These are phyloP conservation scores for Drosophila siamana DNA, from an alignment of 2,888 invertebrate species.

Conservation along the genomic window DNA sequence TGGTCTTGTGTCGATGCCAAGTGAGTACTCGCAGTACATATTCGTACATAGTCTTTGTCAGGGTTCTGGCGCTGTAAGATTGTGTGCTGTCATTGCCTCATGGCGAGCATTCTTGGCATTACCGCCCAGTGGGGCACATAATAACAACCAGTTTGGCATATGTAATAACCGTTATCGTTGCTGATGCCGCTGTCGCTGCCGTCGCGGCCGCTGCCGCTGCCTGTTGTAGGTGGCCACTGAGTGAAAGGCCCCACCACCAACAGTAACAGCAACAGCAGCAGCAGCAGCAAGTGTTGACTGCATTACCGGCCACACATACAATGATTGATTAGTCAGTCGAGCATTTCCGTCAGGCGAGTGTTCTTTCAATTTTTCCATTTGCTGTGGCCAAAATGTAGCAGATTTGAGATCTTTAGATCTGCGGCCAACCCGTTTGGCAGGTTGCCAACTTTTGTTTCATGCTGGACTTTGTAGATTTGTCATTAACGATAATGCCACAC, in stretches of 20 bases:
- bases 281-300: slow-evolving; percentile 44
- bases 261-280: slow-evolving; percentile 1
- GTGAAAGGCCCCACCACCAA: slow-evolving; percentile 52
- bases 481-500: slow-evolving; percentile 58
- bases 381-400: slow-evolving; percentile 34
- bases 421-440: slow-evolving; percentile 63
- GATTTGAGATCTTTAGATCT: slow-evolving; percentile 18
- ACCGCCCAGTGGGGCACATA: slow-evolving; percentile 62
- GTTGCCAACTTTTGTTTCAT: slow-evolving; percentile 52
- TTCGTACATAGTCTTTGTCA: slow-evolving; percentile 30
- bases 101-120: slow-evolving; percentile 61
- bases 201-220: slow-evolving; percentile 39
- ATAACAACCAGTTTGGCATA: slow-evolving; percentile 70
- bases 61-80: slow-evolving; percentile 46
- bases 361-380: slow-evolving; percentile 22
- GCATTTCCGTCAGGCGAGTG: slow-evolving; percentile 55
- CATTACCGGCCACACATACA: slow-evolving; percentile 33
- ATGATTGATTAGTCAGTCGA: slow-evolving; percentile 56
- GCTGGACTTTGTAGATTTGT: slow-evolving; percentile 57
- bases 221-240: slow-evolving; percentile 58
- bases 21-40: slow-evolving; percentile 22
- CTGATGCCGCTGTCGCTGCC: slow-evolving; percentile 33
- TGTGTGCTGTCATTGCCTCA: slow-evolving; percentile 60
- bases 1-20: slow-evolving; percentile 41
- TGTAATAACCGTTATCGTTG: slow-evolving; percentile 72